Percentiles rank a stretch among this genome's conserved stretches.
Evolutionary conservation across 2,797 vertebrate species (phyloP).

Genomic region (Tympanoctomys barrerae): DNA sequence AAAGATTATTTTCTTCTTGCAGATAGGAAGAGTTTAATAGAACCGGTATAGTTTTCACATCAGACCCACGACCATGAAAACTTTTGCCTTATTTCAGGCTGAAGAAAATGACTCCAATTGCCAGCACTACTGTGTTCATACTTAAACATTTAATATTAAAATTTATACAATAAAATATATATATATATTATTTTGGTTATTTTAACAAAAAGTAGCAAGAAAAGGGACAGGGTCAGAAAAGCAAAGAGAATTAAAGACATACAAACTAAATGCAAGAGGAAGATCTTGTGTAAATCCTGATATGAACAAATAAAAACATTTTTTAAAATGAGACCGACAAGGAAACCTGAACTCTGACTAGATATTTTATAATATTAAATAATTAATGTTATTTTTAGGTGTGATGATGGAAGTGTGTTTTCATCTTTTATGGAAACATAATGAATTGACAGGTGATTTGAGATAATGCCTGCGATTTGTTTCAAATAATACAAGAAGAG

Average conservation of each 20-base stretch:
- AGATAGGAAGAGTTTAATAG: not conserved
- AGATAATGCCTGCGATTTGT: not conserved
- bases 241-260: not conserved
- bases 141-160: not conserved
- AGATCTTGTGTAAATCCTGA: not conserved
- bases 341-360: not conserved
- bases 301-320: not conserved
- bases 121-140: not conserved
- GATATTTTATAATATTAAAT: constrained; percentile 15
- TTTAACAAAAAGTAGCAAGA: not conserved
- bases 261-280: constrained; percentile 5
- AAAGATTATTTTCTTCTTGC: not conserved
- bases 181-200: not conserved
- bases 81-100: not conserved
- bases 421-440: constrained; percentile 30
- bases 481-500: not conserved
- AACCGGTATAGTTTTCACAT: not conserved
- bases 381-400: constrained; percentile 32
- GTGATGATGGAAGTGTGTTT: not conserved
- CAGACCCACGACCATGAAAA: not conserved
- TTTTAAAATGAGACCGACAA: not conserved
- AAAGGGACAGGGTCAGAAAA: not conserved
- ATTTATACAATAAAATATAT: not conserved
- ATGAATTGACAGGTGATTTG: not conserved
- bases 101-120: not conserved